Base-by-base conservation (phyloP, 2,113 vertebrate genomes). In the Jacana jacana region DNA sequence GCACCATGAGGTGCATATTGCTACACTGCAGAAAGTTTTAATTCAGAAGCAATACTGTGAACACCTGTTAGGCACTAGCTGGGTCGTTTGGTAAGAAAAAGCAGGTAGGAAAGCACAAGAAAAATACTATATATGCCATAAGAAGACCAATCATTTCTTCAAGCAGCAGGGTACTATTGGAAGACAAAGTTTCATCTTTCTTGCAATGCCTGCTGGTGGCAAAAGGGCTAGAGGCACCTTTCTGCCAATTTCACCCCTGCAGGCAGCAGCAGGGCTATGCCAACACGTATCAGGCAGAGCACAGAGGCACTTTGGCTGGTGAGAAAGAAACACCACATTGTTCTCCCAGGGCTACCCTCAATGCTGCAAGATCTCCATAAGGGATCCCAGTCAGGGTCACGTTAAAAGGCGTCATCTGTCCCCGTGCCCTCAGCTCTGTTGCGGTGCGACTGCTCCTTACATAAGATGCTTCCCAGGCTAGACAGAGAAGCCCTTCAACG, bases 401-500 rank as follows among this genome's bases (percentile, higher is more conserved):
- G 2, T 37, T 63, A 72, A 63, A 81, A 61, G n/a, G 70, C 13
- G 0, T 28, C 1, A 1, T 10, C n/a, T 66, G 49, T 69, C 58
- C 83, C 81, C 6, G 0, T 2, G 40, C 54, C 70, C 31, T 52
- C 13, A 11, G 64, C 35, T 65, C 51, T 17, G 61, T 51, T 0
- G 0, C 0, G 0, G 24, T 25, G 83, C 13, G 18, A 80, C 31
- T 23, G 60, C 23, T 95, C 69, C 88, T 97, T 95, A 95, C 37
- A 1, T 90, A 85, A 93, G 52, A 70, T 15, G 2, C 44, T 86
- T 35, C 61, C 66, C 17, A 31, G 46, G 60, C 8, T 4, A 2
- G 25, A 88, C 95, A 96, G 75, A 95, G 77, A 28, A 68, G 28
- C 46, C 55, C 88, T 97, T 81, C n/a, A 84, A 84, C 0, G 4